A percentile compares a stretch with the other conserved stretches of the same genome.
Conservation (phyloP, 2,797 vertebrate species). For the Lagodon rhomboides region DNA sequence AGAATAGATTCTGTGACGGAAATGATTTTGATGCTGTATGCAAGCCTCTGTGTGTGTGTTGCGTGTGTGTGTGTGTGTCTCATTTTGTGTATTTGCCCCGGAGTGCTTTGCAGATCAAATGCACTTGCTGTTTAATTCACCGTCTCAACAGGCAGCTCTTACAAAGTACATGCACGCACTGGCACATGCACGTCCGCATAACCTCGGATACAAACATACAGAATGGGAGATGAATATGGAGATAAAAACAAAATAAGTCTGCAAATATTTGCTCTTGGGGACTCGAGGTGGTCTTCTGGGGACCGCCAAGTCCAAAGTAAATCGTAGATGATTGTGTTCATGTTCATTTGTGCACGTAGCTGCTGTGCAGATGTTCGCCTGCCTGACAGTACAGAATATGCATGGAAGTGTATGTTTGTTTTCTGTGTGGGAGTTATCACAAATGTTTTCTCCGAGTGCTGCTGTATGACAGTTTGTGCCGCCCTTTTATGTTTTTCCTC, state of each 20-base stretch:
- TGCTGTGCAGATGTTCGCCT: constrained; percentile 60
- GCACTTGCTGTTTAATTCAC: constrained; percentile 84
- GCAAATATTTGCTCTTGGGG: constrained; percentile 70
- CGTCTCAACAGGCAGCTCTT: constrained; percentile 82
- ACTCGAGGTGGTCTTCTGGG: constrained; percentile 54
- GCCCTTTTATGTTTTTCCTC: constrained; percentile 10
- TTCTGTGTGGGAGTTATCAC: constrained; percentile 30
- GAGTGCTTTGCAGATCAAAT: constrained; percentile 84
- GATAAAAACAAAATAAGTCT: constrained; percentile 69
- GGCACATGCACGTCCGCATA: constrained; percentile 61
- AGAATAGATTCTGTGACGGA: constrained; percentile 84
- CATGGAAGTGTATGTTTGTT: constrained; percentile 51
- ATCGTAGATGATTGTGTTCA: constrained; percentile 54
- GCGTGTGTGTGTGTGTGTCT: constrained; percentile 24
- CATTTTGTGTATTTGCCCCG: constrained; percentile 74
- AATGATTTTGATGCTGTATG: constrained; percentile 82
- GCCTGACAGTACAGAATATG: constrained; percentile 33
- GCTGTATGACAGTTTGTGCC: constrained; percentile 17
- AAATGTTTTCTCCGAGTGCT: constrained; percentile 42
- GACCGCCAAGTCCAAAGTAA: constrained; percentile 49
- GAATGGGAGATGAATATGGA: constrained; percentile 65
- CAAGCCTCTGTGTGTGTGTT: constrained; percentile 42
- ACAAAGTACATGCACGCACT: constrained; percentile 66
- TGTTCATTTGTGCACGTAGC: constrained; percentile 65
- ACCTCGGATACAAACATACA: constrained; percentile 64